Conservation (phyloP, 2,797 vertebrate species). For the Alfaro cultratus region DNA sequence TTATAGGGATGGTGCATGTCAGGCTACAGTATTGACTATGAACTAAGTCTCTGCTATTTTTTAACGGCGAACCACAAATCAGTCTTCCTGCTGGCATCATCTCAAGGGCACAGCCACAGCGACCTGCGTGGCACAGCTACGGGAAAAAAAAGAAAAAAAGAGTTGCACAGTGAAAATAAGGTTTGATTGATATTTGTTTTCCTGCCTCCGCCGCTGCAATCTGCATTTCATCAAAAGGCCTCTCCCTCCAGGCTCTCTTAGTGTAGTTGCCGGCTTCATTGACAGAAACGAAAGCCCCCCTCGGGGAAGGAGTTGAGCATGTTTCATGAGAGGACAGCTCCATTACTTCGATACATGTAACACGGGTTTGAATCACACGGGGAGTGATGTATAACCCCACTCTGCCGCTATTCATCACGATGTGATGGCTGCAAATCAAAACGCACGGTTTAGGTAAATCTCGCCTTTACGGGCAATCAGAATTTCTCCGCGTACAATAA, state of each 20-base stretch:
- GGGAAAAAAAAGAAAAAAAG: neutral
- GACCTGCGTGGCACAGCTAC: constrained; percentile 16
- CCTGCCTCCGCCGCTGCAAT: constrained; percentile 29
- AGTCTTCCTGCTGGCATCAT: constrained; percentile 20
- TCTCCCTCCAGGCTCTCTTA: constrained; percentile 21
- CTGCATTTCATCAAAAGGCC: constrained; percentile 51
- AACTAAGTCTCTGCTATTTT: neutral
- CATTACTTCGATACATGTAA: constrained; percentile 56
- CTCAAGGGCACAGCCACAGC: constrained; percentile 39
- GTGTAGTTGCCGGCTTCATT: constrained; percentile 21
- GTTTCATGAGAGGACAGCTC: constrained; percentile 60
- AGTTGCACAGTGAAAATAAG: constrained; percentile 11
- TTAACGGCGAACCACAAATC: neutral
- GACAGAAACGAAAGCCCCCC: constrained; percentile 38
- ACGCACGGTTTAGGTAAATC: constrained; percentile 38
- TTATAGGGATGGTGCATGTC: constrained; percentile 6
- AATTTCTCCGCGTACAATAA: constrained; percentile 25
- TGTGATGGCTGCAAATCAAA: constrained; percentile 53
- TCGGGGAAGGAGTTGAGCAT: constrained; percentile 25
- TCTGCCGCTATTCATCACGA: constrained; percentile 47
- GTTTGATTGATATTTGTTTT: constrained; percentile 27
- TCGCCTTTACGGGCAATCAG: constrained; percentile 52
- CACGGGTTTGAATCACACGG: constrained; percentile 30
- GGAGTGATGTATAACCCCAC: constrained; percentile 51
- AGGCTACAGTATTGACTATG: constrained; percentile 1